Percentiles rank a stretch among this genome's conserved stretches.
These are phyloP conservation scores for Tetranychus piercei DNA, from an alignment of 2,888 invertebrate genomes.

Conservation along the genomic window DNA sequence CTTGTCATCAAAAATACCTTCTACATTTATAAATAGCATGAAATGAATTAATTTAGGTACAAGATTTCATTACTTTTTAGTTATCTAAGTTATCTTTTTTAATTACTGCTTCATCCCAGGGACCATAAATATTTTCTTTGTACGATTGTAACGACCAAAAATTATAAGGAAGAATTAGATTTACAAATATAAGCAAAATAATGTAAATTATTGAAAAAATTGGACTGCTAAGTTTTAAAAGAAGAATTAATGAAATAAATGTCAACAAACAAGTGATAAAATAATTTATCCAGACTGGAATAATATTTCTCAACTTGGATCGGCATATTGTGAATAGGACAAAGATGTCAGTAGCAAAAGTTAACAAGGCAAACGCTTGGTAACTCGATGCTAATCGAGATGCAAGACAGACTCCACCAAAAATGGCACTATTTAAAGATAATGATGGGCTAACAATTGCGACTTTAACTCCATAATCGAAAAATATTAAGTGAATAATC, in stretches of 20 bases:
- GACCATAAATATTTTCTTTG: constrained; percentile 83
- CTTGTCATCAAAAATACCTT: neutral
- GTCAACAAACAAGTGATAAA: constrained; percentile 6
- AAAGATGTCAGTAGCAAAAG: constrained; percentile 68
- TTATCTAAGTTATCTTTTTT: neutral
- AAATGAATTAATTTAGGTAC: neutral
- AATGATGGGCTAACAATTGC: constrained; percentile 68
- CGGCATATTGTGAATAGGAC: constrained; percentile 42
- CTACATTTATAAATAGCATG: neutral
- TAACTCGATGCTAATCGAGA: constrained; percentile 67
- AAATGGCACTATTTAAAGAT: constrained; percentile 82
- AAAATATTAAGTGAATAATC: constrained; percentile 67
- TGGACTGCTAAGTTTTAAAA: constrained; percentile 16
- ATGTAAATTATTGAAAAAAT: constrained; percentile 33
- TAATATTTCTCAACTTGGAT: neutral
- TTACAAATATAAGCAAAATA: constrained; percentile 40
- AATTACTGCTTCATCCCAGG: constrained; percentile 81
- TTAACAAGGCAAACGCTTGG: constrained; percentile 74
- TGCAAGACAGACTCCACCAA: constrained; percentile 81
- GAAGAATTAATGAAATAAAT: constrained; percentile 14
- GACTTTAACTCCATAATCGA: constrained; percentile 71
- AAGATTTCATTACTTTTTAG: neutral
- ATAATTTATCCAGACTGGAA: constrained; percentile 10
- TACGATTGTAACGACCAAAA: constrained; percentile 57
- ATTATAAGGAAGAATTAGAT: constrained; percentile 51